These are phyloP conservation scores for Pipistrellus pipistrellus DNA, from an alignment of 2,797 vertebrate species.

Conservation along the genomic window DNA sequence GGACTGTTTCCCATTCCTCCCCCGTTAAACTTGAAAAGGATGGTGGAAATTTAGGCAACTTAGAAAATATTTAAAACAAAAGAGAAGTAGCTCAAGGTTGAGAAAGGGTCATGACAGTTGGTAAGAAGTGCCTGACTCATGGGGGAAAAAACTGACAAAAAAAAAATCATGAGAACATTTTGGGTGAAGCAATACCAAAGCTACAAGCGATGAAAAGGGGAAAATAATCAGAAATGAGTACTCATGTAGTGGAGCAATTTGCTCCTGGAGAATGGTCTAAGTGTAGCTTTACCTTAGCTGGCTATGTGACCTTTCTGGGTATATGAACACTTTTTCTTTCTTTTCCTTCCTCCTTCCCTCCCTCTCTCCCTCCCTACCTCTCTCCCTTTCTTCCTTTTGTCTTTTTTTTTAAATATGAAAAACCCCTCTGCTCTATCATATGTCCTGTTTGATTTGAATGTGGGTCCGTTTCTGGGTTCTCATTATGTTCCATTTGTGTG, in stretches of 20 bases:
- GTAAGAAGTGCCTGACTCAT: slow-evolving; percentile 60
- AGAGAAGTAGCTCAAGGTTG: background rate
- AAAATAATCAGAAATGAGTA: background rate
- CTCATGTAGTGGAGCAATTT: background rate
- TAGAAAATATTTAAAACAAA: slow-evolving; percentile 28
- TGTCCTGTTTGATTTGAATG: background rate
- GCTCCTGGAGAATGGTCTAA: background rate
- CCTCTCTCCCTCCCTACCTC: fast-evolving
- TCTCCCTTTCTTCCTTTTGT: too few species aligned
- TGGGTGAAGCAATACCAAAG: background rate
- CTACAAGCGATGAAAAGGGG: background rate
- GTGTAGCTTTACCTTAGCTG: background rate
- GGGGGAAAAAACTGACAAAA: background rate
- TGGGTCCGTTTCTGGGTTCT: background rate
- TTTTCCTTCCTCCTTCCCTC: background rate
- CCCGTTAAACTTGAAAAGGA: background rate
- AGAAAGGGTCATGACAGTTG: slow-evolving; percentile 4
- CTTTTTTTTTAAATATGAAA: background rate
- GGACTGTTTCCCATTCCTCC: background rate
- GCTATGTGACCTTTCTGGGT: background rate
- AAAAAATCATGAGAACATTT: background rate
- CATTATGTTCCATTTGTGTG: background rate
- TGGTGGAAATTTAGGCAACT: background rate
- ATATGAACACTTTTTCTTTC: background rate
- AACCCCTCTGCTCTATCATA: background rate